phyloP scores from a whole-genome alignment of 2,888 invertebrate genomes.

The Agrochola circellaris region DNA sequence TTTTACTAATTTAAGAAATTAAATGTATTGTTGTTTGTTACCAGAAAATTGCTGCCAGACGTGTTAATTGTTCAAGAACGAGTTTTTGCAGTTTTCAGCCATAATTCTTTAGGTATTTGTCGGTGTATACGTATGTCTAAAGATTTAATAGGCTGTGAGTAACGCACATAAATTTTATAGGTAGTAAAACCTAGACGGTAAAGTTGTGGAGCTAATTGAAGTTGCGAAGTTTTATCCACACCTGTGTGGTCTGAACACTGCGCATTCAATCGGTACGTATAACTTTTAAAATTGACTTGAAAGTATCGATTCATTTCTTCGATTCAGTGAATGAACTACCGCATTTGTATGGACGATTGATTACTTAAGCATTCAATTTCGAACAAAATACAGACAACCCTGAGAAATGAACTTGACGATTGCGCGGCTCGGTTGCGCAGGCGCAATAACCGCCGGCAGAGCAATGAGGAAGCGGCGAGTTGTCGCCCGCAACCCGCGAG shows the following conservation, averaged over 20 bases:
- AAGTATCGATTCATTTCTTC: conserved; percentile 46
- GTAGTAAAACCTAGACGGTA: conserved; percentile 23
- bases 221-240: conserved; percentile 26
- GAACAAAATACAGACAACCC: conserved; percentile 64
- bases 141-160: conserved; percentile 44
- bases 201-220: conserved; percentile 29
- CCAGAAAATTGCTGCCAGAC: conserved; percentile 35
- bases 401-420: conserved; percentile 72
- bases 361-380: conserved; percentile 58
- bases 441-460: conserved; percentile 76
- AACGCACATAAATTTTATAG: conserved; percentile 22
- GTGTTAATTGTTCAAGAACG: conserved; percentile 50
- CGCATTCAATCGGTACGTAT: conserved; percentile 13
- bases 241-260: conserved; percentile 32
- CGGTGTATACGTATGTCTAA: conserved; percentile 30
- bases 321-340: conserved; percentile 40
- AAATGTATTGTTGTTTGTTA: conserved; percentile 51
- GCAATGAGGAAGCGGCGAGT: conserved; percentile 84
- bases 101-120: conserved; percentile 36
- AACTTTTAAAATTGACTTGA: conserved; percentile 24
- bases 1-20: conserved; percentile 59
- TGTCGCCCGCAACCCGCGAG: conserved; percentile 80
- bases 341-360: conserved; percentile 58
- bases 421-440: conserved; percentile 59
- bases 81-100: conserved; percentile 49